Evolutionary conservation across 2,888 invertebrate genomes (phyloP), one percentile per base, ranked within the genome.

Genomic region (Cerastoderma edule): DNA sequence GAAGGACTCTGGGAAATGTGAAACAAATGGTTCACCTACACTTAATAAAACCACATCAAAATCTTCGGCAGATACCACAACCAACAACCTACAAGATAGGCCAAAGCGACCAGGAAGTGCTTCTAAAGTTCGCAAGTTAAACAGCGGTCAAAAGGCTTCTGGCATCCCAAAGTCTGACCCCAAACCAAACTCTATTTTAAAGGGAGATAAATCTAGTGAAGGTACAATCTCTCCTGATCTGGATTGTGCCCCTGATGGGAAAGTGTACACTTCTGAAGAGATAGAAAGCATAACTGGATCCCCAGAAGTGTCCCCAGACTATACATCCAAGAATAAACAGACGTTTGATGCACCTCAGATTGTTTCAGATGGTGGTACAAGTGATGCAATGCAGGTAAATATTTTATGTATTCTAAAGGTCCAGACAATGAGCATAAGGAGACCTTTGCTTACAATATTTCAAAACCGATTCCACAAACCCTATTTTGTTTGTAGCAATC

Each of bases 1-100:
- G 0, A 73, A 82, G 28, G 83, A 83, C n/a, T 72, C 81, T 2
- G 76, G 77, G 10, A 74, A 71, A 69, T 54, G 79, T 2, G 53
- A 72, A 22, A 56, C 63, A 27, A 32, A 27, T 24, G 63, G 63
- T 4, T 65, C 27, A n/a, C 65, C 56, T 30, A 10, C 22, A 10
- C n/a, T 19, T 39, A 19, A 22, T 5, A 39, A 16, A 22, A 35
- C 35, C 19, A 39, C 24, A 35, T 6, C 22, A 22, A 35, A 22
- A 30, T n/a, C 19, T 24, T 10, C 19, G 16, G 2, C 10, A 4
- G 1, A 8, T 10, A 28, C 27, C 30, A 60, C 8, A 35, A 33
- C 28, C 22, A 60, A 16, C 27, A 1, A 5, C 3, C 13, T 16
- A 16, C 16, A 39, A 35, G 2, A 22, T 22, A 33, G 60, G 22